Percentiles rank a stretch among this genome's conserved stretches.
These are phyloP conservation scores for Mercenaria mercenaria DNA, from an alignment of 1,140 invertebrate species.

Conservation along the genomic window DNA sequence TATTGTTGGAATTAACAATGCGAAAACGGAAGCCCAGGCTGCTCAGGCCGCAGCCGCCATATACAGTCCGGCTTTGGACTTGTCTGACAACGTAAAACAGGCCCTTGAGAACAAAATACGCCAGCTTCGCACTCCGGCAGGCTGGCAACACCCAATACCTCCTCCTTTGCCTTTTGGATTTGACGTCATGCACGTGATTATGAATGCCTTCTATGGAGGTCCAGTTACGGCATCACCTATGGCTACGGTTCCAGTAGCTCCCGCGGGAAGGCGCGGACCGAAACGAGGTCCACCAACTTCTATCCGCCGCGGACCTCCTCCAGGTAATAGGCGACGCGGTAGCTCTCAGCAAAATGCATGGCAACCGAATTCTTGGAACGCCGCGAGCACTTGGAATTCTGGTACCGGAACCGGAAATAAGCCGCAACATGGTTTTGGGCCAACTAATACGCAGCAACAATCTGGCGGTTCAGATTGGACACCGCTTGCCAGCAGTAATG, in stretches of 20 bases:
- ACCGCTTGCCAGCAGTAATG: slow-evolving; percentile 19
- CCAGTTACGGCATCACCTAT: neutral
- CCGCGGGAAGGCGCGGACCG: neutral
- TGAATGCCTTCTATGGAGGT: slow-evolving; percentile 44
- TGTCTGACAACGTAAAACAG: slow-evolving; percentile 47
- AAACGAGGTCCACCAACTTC: slow-evolving; percentile 19
- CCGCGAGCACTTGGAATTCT: neutral
- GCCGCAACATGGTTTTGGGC: neutral
- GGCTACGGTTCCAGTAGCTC: neutral
- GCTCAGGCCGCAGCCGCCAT: slow-evolving; percentile 7
- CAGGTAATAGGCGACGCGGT: neutral
- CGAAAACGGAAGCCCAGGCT: slow-evolving; percentile 31
- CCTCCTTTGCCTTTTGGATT: slow-evolving; percentile 40
- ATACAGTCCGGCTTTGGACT: slow-evolving; percentile 41
- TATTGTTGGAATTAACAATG: slow-evolving; percentile 45
- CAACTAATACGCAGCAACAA: slow-evolving; percentile 2
- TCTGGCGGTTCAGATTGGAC: slow-evolving; percentile 5
- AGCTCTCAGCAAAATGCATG: neutral
- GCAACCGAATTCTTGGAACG: neutral
- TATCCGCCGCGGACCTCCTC: slow-evolving; percentile 20
- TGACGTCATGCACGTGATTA: slow-evolving; percentile 51
- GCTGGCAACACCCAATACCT: slow-evolving; percentile 49
- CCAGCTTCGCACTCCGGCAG: slow-evolving; percentile 51
- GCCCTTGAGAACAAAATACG: slow-evolving; percentile 48
- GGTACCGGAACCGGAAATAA: neutral